phyloP scores from a whole-genome alignment of 2,113 vertebrate genomes.

The Diphyllodes magnificus region DNA sequence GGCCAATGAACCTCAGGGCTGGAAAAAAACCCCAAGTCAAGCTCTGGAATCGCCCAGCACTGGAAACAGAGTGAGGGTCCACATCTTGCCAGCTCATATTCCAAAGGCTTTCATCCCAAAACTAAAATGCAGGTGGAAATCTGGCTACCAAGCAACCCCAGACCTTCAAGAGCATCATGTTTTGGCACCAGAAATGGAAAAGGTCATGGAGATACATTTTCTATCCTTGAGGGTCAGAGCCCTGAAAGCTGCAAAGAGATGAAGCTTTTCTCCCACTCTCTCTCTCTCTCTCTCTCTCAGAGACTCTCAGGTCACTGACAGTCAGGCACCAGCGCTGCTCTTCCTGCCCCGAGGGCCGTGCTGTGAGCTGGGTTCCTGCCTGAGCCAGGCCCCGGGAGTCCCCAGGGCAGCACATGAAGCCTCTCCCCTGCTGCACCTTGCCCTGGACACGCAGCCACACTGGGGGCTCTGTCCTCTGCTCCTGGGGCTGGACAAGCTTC shows the following conservation, averaged over 20 bases:
- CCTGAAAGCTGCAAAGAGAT: not conserved
- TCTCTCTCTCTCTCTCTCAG: not conserved
- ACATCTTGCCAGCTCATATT: not conserved
- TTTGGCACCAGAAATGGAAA: not conserved
- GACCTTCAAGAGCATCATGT: not conserved
- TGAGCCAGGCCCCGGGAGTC: not conserved
- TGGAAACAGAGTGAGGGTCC: not conserved
- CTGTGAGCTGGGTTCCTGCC: not conserved
- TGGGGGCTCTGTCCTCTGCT: not conserved
- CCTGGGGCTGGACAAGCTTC: not conserved
- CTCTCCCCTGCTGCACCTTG: not conserved
- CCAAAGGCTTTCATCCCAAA: not conserved
- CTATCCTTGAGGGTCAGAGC: not conserved
- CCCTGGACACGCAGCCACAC: not conserved
- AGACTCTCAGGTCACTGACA: not conserved
- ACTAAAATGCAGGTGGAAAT: not conserved
- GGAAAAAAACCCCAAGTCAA: not conserved
- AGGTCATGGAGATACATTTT: not conserved
- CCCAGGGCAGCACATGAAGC: rapidly evolving
- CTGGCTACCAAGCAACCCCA: not conserved
- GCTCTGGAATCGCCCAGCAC: not conserved
- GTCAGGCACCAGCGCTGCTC: rapidly evolving
- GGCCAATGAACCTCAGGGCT: not conserved
- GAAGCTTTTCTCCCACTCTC: not conserved
- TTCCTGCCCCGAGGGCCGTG: not conserved